Percentiles rank a stretch among this genome's conserved stretches.
These are phyloP conservation scores for Erythrocebus patas DNA, from an alignment of 2,113 vertebrate species.

Conservation along the genomic window DNA sequence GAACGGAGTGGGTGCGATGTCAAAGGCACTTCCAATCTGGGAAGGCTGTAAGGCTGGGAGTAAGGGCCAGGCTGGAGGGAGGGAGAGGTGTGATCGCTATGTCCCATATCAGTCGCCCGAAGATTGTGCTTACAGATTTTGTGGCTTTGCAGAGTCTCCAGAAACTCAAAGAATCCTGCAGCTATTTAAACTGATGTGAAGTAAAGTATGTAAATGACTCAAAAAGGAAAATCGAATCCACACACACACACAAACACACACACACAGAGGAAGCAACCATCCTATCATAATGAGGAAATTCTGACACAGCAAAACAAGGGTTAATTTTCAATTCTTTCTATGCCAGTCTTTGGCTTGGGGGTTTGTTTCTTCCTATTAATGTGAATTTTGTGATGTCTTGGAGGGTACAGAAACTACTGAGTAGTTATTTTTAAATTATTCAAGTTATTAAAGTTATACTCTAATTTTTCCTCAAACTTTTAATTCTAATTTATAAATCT, in stretches of 20 bases:
- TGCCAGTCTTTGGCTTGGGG: not conserved
- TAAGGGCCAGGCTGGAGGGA: fast-evolving
- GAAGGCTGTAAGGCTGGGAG: not conserved
- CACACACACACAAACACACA: fast-evolving
- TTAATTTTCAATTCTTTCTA: not conserved
- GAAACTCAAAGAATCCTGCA: not conserved
- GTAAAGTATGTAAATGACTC: not conserved
- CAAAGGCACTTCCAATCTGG: not conserved
- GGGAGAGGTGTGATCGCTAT: fast-evolving
- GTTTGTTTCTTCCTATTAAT: not conserved
- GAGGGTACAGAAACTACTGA: not conserved
- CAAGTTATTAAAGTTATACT: not conserved
- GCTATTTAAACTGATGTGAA: not conserved
- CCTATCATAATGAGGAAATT: not conserved
- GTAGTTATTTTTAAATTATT: not conserved
- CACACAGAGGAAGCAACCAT: not conserved
- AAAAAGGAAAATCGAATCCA: not conserved
- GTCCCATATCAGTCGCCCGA: fast-evolving
- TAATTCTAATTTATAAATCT: slow-evolving; percentile 21
- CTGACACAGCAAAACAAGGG: not conserved
- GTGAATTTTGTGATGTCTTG: not conserved
- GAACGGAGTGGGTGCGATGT: fast-evolving
- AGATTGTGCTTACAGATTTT: not conserved
- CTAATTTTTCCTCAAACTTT: not conserved
- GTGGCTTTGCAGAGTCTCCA: not conserved